These are phyloP conservation scores for Gorsachius goisagi DNA, from an alignment of 2,113 vertebrate species.

Conservation along the genomic window DNA sequence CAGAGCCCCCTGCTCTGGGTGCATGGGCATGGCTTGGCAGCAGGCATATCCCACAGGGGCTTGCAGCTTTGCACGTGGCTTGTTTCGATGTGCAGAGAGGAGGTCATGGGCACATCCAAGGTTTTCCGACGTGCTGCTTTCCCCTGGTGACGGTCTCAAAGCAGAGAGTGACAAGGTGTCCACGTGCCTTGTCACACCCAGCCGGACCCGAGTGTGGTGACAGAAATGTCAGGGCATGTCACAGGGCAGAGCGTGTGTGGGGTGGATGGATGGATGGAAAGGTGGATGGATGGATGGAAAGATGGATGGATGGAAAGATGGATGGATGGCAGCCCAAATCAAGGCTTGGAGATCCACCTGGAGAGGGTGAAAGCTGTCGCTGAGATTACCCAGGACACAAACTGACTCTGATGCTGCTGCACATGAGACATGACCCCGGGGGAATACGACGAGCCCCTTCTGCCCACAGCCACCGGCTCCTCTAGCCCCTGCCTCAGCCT, in stretches of 20 bases:
- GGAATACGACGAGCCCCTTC: not conserved
- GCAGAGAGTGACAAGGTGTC: not conserved
- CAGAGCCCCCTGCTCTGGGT: not conserved
- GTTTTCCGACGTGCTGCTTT: accelerated
- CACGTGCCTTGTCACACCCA: accelerated
- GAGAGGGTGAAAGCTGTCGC: not conserved
- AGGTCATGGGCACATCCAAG: accelerated
- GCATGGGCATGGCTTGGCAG: accelerated
- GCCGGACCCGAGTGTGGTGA: accelerated
- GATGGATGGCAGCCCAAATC: not conserved
- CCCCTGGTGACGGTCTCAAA: not conserved
- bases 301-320: not conserved
- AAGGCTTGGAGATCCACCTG: not conserved
- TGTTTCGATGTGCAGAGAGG: not conserved
- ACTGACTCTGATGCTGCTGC: not conserved
- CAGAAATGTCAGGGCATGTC: not conserved
- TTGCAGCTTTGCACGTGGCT: accelerated
- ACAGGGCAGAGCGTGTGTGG: not conserved
- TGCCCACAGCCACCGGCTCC: not conserved
- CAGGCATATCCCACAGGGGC: accelerated
- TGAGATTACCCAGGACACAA: not conserved
- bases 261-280: not conserved
- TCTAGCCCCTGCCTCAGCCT: not conserved
- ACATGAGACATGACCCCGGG: not conserved
- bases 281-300: not conserved